phyloP scores from a whole-genome alignment of 2,113 vertebrate species.

The Hepsetus odoe region DNA sequence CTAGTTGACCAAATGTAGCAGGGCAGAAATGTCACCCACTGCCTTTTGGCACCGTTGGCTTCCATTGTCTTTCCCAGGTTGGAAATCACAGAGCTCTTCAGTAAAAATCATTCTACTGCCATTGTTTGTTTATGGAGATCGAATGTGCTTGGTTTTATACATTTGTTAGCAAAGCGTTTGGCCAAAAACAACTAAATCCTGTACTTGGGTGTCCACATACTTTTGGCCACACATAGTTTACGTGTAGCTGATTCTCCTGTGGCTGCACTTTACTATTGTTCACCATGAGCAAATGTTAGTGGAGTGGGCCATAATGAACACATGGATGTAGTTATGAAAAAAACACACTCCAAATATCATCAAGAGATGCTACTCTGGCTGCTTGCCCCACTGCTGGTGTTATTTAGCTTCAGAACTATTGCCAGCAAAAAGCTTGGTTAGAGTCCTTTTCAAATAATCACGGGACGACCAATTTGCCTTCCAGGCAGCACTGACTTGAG shows the following conservation, averaged over 20 bases:
- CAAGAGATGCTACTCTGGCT: slow-evolving; percentile 1
- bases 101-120: no score
- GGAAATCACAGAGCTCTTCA: no score
- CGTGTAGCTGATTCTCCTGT: neutral
- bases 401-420: neutral
- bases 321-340: neutral
- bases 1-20: no score
- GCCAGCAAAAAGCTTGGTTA: neutral
- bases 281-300: neutral
- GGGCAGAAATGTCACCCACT: no score
- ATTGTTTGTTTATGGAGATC: no score
- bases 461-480: neutral
- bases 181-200: no score
- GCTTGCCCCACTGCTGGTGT: neutral
- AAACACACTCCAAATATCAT: neutral
- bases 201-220: no score
- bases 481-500: neutral
- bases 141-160: no score
- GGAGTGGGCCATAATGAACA: neutral
- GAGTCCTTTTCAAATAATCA: slow-evolving; percentile 11
- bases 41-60: no score
- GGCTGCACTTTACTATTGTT: neutral
- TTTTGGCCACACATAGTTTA: neutral
- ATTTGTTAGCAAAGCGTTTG: no score
- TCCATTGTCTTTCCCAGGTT: no score